Conservation (phyloP, 2,797 vertebrate species). For the Malacoraja senta region DNA sequence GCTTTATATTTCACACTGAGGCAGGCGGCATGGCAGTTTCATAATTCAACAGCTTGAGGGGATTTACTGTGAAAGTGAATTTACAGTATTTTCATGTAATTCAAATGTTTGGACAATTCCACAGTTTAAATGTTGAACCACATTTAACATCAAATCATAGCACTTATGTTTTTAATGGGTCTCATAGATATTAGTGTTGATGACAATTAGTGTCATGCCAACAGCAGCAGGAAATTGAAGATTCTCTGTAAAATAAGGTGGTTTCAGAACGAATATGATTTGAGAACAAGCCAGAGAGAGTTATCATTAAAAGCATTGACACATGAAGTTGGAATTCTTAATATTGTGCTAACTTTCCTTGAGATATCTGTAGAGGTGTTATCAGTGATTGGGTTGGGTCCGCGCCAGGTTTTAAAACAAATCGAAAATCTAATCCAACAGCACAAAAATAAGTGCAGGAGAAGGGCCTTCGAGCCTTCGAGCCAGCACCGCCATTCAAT, state of each 20-base stretch:
- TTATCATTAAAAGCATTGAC: not conserved
- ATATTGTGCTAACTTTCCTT: not conserved
- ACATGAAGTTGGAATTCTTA: not conserved
- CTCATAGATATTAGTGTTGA: not conserved
- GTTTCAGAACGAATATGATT: not conserved
- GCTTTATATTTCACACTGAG: conserved; percentile 13
- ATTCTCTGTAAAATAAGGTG: not conserved
- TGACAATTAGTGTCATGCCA: not conserved
- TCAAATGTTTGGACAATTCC: not conserved
- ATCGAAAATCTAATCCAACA: not conserved
- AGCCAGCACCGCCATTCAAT: too few species aligned
- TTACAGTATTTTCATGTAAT: not conserved
- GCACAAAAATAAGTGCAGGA: too few species aligned
- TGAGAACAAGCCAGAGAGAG: not conserved
- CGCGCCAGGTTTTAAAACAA: not conserved
- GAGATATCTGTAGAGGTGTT: not conserved
- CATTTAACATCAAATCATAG: not conserved
- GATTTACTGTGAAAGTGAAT: not conserved
- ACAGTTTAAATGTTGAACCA: not conserved
- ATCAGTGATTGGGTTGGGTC: not conserved
- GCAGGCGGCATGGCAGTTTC: not conserved
- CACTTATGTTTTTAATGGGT: not conserved
- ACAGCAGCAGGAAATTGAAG: not conserved
- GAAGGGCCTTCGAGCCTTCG: too few species aligned
- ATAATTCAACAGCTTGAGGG: conserved; percentile 31